Conservation (phyloP, 2,113 vertebrate species). For the Dolichotis patagonum region DNA sequence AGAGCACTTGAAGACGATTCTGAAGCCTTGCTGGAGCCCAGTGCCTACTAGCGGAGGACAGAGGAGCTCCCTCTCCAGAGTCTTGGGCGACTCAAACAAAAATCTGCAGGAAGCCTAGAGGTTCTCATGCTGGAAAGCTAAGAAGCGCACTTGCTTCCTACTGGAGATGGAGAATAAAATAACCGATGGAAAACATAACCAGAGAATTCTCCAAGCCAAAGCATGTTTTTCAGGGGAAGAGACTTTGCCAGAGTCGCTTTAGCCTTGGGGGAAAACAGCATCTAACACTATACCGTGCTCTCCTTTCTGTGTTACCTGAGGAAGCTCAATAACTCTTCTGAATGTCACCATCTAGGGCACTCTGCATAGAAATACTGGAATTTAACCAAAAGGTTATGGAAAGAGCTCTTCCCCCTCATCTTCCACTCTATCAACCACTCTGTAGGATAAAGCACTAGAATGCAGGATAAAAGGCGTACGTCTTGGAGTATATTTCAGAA, state of each 20-base stretch:
- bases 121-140: not conserved
- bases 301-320: not conserved
- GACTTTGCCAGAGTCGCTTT: not conserved
- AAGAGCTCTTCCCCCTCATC: not conserved
- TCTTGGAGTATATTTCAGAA: not conserved
- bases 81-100: not conserved
- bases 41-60: not conserved
- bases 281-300: fast-evolving
- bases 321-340: not conserved
- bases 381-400: not conserved
- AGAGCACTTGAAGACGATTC: not conserved
- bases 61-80: not conserved
- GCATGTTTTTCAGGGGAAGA: not conserved
- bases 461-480: not conserved
- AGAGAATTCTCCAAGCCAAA: not conserved
- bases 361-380: not conserved
- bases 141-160: not conserved
- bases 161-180: not conserved
- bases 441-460: not conserved
- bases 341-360: not conserved
- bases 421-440: too few relatives aligned
- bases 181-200: not conserved
- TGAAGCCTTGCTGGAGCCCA: not conserved
- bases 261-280: not conserved
- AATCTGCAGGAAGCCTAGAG: not conserved